phyloP scores from a whole-genome alignment of 2,888 invertebrate genomes.

The Coremacera marginata region DNA sequence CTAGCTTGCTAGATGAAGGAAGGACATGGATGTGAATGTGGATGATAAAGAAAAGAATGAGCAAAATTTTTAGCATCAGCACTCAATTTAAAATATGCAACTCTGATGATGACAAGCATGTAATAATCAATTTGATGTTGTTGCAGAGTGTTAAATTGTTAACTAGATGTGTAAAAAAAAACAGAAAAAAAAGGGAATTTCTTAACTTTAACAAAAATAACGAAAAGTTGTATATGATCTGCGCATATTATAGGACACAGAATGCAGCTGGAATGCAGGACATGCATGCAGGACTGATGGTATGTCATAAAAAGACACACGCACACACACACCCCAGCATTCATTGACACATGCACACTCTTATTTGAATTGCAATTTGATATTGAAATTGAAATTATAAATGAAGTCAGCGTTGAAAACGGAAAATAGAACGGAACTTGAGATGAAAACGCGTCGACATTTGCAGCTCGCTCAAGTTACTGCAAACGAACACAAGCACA shows the following conservation, averaged over 20 bases:
- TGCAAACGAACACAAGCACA: too few species aligned
- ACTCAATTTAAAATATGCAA: background rate
- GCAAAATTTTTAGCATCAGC: background rate
- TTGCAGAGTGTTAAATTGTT: background rate
- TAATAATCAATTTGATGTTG: conserved; percentile 1
- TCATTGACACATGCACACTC: too few species aligned
- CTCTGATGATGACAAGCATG: conserved; percentile 9
- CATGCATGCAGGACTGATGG: conserved; percentile 10
- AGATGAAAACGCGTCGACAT: background rate
- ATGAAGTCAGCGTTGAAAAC: background rate
- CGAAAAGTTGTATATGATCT: conserved; percentile 9
- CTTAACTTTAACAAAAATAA: background rate
- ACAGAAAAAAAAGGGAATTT: background rate
- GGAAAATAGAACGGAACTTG: background rate
- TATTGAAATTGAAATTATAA: conserved; percentile 18
- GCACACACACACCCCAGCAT: too few species aligned
- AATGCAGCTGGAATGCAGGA: background rate
- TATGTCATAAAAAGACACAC: background rate
- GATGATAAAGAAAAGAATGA: too few species aligned
- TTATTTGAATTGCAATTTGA: background rate
- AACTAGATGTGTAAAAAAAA: background rate
- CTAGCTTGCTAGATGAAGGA: too few species aligned
- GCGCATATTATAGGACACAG: background rate
- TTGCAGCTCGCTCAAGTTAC: too few species aligned
- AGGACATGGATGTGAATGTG: too few species aligned